phyloP scores from a whole-genome alignment of 2,888 invertebrate species.

The Brenthis daphne region DNA sequence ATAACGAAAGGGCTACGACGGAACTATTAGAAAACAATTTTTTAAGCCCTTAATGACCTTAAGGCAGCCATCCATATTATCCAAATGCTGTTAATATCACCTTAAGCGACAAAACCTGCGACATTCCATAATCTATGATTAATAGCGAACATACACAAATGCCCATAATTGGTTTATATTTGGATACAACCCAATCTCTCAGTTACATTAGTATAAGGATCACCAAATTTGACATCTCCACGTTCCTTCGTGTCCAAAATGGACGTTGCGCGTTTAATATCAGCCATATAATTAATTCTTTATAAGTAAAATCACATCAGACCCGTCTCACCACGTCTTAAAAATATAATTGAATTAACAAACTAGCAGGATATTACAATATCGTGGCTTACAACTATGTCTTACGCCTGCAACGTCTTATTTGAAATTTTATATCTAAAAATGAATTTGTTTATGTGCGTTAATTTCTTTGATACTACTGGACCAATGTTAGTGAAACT shows the following conservation, averaged over 20 bases:
- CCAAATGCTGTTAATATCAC: neutral
- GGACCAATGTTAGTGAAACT: neutral
- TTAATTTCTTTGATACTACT: neutral
- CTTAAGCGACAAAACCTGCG: neutral
- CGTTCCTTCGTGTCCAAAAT: constrained; percentile 12
- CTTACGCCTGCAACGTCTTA: neutral
- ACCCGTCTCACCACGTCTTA: constrained; percentile 14
- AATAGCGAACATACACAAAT: neutral
- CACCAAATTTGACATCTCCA: neutral
- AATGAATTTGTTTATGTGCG: constrained; percentile 11
- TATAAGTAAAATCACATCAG: constrained; percentile 8
- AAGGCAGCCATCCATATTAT: neutral
- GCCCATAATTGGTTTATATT: constrained; percentile 3
- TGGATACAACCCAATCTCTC: constrained; percentile 37
- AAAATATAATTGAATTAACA: neutral
- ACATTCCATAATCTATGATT: neutral
- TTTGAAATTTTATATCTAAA: constrained; percentile 8
- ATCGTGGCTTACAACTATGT: constrained; percentile 9
- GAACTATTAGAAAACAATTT: neutral
- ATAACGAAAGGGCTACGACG: constrained; percentile 5
- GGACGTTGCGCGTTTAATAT: constrained; percentile 15
- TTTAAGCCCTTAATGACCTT: constrained; percentile 3
- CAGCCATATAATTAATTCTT: constrained; percentile 1
- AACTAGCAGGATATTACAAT: neutral
- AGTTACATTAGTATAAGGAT: neutral